Conservation (phyloP, 2,113 vertebrate species). For the Chaetorhynchus papuensis region DNA sequence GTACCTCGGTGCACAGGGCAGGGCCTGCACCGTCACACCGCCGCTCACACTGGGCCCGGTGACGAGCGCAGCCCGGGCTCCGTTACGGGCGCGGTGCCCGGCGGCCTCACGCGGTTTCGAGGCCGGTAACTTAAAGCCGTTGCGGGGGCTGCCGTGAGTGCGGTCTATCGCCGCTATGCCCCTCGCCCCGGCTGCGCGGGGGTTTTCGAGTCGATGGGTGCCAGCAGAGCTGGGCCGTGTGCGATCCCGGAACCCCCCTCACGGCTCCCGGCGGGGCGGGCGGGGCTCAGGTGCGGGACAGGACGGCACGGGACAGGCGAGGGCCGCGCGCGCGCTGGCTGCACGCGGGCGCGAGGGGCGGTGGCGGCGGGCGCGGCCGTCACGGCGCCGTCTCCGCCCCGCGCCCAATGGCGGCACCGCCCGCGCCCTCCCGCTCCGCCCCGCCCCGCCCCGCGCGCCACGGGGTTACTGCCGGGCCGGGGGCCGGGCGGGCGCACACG, state of each 20-base stretch:
- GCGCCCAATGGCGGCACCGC: not conserved
- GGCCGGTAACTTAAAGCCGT: not conserved
- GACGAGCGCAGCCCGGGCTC: not conserved
- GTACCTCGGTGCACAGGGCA: not conserved
- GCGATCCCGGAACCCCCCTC: not conserved
- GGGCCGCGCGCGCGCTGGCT: not conserved
- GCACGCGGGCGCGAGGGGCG: not conserved
- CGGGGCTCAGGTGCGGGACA: not conserved
- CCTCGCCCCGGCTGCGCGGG: not conserved
- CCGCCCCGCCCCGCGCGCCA: not conserved
- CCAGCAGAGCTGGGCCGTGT: not conserved
- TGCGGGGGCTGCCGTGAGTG: not conserved
- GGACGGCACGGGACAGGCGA: not conserved
- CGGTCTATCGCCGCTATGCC: not conserved
- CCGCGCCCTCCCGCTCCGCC: not conserved
- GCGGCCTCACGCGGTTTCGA: not conserved
- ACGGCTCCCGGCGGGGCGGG: not conserved
- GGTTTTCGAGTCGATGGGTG: not conserved
- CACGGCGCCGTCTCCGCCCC: not conserved
- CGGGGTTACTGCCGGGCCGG: constrained; percentile 34
- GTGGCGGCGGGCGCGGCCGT: not conserved
- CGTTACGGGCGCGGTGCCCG: not conserved
- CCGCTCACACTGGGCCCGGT: not conserved
- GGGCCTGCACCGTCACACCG: not conserved
- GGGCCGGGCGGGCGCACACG: not conserved